Percentiles rank a stretch among this genome's conserved stretches.
phyloP scores from a whole-genome alignment of 1,140 invertebrate genomes.

The Brachionus rubens region DNA sequence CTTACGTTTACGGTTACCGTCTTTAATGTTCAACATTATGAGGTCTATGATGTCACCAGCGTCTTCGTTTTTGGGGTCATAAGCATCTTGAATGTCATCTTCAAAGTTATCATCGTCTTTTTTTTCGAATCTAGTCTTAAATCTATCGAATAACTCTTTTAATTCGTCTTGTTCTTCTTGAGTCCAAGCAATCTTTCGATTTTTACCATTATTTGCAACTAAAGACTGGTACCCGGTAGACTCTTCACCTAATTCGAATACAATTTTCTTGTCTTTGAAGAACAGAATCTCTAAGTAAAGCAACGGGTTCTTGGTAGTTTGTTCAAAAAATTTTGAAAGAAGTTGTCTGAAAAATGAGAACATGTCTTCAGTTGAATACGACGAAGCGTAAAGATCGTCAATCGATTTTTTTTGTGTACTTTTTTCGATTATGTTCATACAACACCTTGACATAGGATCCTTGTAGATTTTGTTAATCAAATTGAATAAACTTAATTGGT shows the following conservation, averaged over 20 bases:
- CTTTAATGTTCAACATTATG: slow-evolving; percentile 27
- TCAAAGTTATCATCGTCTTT: slow-evolving; percentile 19
- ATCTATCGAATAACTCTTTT: slow-evolving; percentile 35
- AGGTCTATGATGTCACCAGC: slow-evolving; percentile 34
- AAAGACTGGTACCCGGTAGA: slow-evolving; percentile 5
- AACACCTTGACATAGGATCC: slow-evolving; percentile 33
- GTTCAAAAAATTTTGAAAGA: slow-evolving; percentile 40
- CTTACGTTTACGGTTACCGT: slow-evolving; percentile 24
- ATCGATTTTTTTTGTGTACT: slow-evolving; percentile 24
- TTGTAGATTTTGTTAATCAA: slow-evolving; percentile 42
- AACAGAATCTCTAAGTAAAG: slow-evolving; percentile 36
- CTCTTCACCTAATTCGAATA: slow-evolving; percentile 27
- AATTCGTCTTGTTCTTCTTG: slow-evolving; percentile 39
- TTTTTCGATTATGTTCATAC: slow-evolving; percentile 40
- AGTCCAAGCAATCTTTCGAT: slow-evolving; percentile 25
- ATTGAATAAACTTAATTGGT: slow-evolving; percentile 39
- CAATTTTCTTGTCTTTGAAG: slow-evolving; percentile 44
- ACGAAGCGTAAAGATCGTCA: slow-evolving; percentile 26
- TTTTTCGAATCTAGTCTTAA: not conserved
- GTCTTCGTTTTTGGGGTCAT: not conserved
- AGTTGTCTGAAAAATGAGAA: slow-evolving; percentile 42
- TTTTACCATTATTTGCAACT: not conserved
- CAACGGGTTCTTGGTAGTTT: slow-evolving; percentile 23
- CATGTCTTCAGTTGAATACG: slow-evolving; percentile 44
- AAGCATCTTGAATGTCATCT: not conserved